Evolutionary conservation across 2,113 vertebrate genomes (phyloP).

Genomic region (Dolichallabes microphthalmus): DNA sequence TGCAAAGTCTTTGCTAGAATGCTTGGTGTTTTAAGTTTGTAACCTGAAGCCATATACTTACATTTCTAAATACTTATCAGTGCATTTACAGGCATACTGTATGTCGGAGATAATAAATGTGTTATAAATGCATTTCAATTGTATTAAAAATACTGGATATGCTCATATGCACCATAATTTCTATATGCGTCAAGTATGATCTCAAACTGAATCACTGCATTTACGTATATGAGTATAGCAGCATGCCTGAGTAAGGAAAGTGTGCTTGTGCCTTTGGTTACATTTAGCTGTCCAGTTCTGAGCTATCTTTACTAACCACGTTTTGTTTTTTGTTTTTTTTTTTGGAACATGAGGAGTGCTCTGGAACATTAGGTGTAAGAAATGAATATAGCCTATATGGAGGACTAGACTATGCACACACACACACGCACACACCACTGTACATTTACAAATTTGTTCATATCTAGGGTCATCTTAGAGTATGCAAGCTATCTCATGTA

Average conservation of each 20-base stretch:
- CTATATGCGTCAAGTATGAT: constrained; percentile 31
- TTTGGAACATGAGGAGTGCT: neutral
- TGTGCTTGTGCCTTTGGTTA: neutral
- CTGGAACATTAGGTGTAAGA: neutral
- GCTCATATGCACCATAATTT: neutral
- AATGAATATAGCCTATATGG: neutral
- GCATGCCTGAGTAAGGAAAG: neutral
- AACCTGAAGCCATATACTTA: neutral
- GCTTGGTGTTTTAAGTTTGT: neutral
- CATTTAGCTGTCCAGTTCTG: neutral
- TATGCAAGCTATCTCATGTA: neutral
- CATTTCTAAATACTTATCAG: neutral
- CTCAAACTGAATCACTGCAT: neutral
- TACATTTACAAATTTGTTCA: neutral
- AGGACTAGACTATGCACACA: neutral
- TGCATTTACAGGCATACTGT: neutral
- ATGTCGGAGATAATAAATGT: neutral
- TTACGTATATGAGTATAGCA: neutral
- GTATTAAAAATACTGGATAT: neutral
- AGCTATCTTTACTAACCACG: neutral
- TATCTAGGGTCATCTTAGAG: neutral
- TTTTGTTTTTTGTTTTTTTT: too few species aligned
- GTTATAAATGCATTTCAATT: neutral
- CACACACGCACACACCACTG: neutral
- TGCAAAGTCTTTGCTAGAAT: neutral